phyloP scores from a whole-genome alignment of 2,888 invertebrate species.

The Emesis furor region DNA sequence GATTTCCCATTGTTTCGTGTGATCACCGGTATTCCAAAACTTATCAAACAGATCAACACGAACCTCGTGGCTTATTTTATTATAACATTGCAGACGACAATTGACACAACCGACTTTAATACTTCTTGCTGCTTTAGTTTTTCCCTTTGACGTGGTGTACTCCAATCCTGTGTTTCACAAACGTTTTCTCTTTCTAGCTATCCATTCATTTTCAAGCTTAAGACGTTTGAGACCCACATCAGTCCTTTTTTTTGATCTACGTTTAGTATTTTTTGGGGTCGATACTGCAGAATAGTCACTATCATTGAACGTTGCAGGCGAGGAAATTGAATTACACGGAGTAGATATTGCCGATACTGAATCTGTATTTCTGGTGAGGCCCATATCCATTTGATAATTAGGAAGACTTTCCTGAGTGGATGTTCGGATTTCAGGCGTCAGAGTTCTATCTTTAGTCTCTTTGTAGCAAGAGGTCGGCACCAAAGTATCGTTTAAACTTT shows the following conservation, averaged over 20 bases:
- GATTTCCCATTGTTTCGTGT: too few species aligned
- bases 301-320: conserved; percentile 3
- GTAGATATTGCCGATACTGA: conserved; percentile 22
- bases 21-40: too few species aligned
- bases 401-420: background rate
- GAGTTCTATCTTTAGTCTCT: conserved; percentile 1
- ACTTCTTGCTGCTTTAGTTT: conserved; percentile 26
- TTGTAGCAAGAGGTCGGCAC: conserved; percentile 2
- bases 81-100: conserved; percentile 7
- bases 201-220: too few species aligned
- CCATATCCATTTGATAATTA: background rate
- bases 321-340: conserved; percentile 14
- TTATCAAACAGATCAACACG: too few species aligned
- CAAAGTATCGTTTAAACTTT: conserved; percentile 15
- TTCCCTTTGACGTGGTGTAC: background rate
- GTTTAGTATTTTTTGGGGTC: background rate
- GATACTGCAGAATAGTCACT: conserved; percentile 19
- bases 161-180: too few species aligned
- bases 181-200: too few species aligned
- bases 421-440: background rate
- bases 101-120: conserved; percentile 18
- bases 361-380: background rate
- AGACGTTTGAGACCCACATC: too few species aligned
- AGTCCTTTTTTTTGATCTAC: too few species aligned
- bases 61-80: too few species aligned